Percentiles rank a stretch among this genome's conserved stretches.
Evolutionary conservation across 2,113 vertebrate species (phyloP).

Genomic region (Nannospalax galili): DNA sequence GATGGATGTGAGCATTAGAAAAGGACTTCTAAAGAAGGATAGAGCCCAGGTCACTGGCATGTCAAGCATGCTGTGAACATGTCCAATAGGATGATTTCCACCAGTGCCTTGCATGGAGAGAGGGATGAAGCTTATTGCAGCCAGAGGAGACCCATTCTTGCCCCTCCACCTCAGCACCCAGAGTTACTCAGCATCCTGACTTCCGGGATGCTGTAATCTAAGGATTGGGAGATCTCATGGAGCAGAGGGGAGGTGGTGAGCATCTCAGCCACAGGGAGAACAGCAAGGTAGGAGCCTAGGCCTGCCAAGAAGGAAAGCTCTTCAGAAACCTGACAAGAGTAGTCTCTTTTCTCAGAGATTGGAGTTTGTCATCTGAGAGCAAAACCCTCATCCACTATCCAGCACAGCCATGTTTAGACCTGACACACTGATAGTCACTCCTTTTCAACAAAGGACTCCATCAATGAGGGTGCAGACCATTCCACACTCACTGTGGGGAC

Average conservation of each 20-base stretch:
- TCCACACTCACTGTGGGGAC: neutral
- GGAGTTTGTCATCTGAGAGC: slow-evolving; percentile 38
- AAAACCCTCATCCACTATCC: neutral
- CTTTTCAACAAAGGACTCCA: neutral
- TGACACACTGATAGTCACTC: neutral
- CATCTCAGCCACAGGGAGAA: neutral
- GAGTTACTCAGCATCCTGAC: neutral
- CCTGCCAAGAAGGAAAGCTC: slow-evolving; percentile 6
- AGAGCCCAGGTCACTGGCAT: neutral
- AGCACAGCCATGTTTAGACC: neutral
- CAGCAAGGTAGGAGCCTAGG: neutral
- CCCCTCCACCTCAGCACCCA: too few species aligned
- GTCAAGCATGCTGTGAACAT: neutral
- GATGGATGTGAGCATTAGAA: neutral
- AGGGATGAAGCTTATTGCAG: neutral
- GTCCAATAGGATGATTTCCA: neutral
- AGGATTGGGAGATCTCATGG: neutral
- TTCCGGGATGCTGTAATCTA: neutral
- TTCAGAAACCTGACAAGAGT: slow-evolving; percentile 31
- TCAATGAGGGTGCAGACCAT: neutral
- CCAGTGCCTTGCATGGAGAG: neutral
- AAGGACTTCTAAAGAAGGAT: neutral
- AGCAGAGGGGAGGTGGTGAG: neutral
- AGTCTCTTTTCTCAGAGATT: neutral
- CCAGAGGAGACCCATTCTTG: neutral